A percentile compares a stretch with the other conserved stretches of the same genome.
These are phyloP conservation scores for Geotrupes spiniger DNA, from an alignment of 2,888 invertebrate genomes.

Conservation along the genomic window DNA sequence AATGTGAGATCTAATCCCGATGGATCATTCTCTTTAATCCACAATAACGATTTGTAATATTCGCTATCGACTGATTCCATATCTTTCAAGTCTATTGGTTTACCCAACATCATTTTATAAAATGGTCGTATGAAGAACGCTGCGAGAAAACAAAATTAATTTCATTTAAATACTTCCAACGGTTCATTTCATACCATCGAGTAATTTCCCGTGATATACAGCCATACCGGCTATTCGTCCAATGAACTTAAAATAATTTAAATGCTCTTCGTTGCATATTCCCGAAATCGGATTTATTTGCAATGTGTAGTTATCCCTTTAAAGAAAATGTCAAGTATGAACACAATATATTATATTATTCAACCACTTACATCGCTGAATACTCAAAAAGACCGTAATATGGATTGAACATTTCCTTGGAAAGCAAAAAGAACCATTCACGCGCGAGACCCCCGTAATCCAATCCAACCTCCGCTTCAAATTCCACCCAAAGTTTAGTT, in stretches of 20 bases:
- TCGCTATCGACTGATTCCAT: constrained; percentile 99
- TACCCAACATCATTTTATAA: constrained; percentile 99
- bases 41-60: constrained; percentile 95
- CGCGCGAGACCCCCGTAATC: constrained; percentile 96
- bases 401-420: constrained; percentile 99
- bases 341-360: constrained; percentile 1
- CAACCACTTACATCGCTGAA: constrained; percentile 86
- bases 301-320: constrained; percentile 93
- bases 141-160: constrained; percentile 45
- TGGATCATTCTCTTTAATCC: constrained; percentile 96
- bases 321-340: constrained; percentile 28
- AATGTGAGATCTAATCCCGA: constrained; percentile 92
- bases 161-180: constrained; percentile 24
- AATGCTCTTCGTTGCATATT: constrained; percentile 95
- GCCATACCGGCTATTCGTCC: constrained; percentile 99
- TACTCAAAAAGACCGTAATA: constrained; percentile 99
- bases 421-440: constrained; percentile 98
- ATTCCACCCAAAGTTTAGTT: constrained; percentile 98
- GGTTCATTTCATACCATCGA: constrained; percentile 70
- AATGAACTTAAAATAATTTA: constrained; percentile 97
- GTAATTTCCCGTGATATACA: constrained; percentile 95
- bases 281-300: constrained; percentile 99
- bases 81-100: constrained; percentile 89
- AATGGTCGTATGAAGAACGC: constrained; percentile 99
- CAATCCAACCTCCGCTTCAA: constrained; percentile 93